Evolutionary conservation across 2,113 vertebrate genomes (phyloP).

Genomic region (Austrofundulus limnaeus): DNA sequence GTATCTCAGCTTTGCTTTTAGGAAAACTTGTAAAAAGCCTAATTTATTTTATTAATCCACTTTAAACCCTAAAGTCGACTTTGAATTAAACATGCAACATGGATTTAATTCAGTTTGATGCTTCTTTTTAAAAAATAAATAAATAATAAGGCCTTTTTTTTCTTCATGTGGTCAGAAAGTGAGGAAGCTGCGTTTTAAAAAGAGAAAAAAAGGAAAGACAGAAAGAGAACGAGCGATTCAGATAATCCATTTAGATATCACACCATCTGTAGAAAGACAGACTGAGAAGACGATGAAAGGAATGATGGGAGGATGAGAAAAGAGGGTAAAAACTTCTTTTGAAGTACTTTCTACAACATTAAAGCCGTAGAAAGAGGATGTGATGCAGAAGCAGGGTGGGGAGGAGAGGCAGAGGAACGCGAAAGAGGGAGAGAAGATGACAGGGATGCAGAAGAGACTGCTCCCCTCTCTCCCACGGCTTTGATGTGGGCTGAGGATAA

Average conservation of each 20-base stretch:
- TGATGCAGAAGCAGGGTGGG: conserved; percentile 41
- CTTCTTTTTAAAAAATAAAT: conserved; percentile 13
- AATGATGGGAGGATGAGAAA: conserved; percentile 44
- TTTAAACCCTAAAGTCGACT: conserved; percentile 52
- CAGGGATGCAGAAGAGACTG: conserved; percentile 62
- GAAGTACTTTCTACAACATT: conserved; percentile 66
- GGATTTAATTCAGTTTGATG: conserved; percentile 48
- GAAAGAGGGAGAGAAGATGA: conserved; percentile 49
- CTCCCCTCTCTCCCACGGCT: conserved; percentile 53
- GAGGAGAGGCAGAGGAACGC: conserved; percentile 32
- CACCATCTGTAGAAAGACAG: conserved; percentile 39
- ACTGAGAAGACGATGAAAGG: conserved; percentile 35
- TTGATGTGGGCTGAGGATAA: conserved; percentile 73
- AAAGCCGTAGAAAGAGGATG: conserved; percentile 54
- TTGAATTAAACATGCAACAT: conserved; percentile 52
- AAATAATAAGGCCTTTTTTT: conserved; percentile 51
- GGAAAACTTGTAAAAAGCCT: conserved; percentile 31
- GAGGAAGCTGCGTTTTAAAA: conserved; percentile 52
- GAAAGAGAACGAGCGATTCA: conserved; percentile 46
- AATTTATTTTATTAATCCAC: conserved; percentile 63
- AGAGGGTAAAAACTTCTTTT: conserved; percentile 54
- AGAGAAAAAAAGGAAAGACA: conserved; percentile 39
- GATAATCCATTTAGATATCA: conserved; percentile 71
- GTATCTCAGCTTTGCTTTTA: conserved; percentile 27
- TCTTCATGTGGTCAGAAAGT: conserved; percentile 50